Percentiles rank a stretch among this genome's conserved stretches.
These are phyloP conservation scores for Coracopsis vasa DNA, from an alignment of 2,113 vertebrate species.

Conservation along the genomic window DNA sequence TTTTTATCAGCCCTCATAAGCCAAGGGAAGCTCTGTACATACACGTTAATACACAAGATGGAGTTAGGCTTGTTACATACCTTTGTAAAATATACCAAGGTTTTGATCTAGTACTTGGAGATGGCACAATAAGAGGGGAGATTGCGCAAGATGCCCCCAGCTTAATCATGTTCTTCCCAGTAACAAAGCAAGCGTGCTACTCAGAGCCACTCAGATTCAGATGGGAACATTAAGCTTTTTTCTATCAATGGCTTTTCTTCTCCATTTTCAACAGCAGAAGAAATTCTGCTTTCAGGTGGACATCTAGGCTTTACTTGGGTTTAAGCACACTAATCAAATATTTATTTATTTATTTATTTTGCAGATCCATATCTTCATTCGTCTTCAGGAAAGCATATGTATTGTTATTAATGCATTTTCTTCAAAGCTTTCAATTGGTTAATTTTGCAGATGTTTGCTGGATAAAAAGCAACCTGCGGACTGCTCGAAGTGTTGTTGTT, in stretches of 20 bases:
- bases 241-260: accelerated
- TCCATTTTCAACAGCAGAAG: neutral
- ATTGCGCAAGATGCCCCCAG: neutral
- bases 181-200: accelerated
- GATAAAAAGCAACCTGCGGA: neutral
- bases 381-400: neutral
- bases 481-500: neutral
- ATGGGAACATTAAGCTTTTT: neutral
- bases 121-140: neutral
- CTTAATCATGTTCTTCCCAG: neutral
- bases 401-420: neutral
- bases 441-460: neutral
- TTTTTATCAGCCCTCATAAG: neutral
- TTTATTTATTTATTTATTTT: neutral
- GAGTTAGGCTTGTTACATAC: neutral
- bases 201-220: neutral
- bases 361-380: neutral
- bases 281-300: neutral
- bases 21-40: neutral
- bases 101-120: neutral
- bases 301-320: neutral
- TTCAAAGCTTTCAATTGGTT: neutral
- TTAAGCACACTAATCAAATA: neutral
- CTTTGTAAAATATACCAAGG: neutral
- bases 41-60: too few relatives aligned